Percentiles rank a stretch among this genome's conserved stretches.
Evolutionary conservation across 1,140 invertebrate species (phyloP).

Genomic region (Bombus sibiricus): DNA sequence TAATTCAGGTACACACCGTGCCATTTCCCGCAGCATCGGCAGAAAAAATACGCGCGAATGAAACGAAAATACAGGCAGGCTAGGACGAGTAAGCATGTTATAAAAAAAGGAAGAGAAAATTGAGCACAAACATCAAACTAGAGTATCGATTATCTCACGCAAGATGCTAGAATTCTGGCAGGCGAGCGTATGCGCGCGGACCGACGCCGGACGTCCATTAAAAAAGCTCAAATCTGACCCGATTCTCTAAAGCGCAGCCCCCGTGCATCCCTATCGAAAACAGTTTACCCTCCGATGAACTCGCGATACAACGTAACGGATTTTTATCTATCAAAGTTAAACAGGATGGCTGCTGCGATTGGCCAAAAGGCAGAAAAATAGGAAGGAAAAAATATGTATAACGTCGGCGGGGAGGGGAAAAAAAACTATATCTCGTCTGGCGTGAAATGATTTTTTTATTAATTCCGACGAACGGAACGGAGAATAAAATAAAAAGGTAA

Average conservation of each 20-base stretch:
- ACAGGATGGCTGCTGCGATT: too few relatives aligned
- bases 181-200: neutral
- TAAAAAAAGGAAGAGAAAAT: neutral
- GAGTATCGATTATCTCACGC: conserved; percentile 28
- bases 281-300: conserved; percentile 6
- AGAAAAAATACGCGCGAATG: neutral
- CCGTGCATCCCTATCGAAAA: conserved; percentile 12
- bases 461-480: neutral
- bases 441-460: conserved; percentile 38
- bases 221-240: conserved; percentile 25
- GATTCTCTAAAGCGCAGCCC: neutral
- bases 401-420: accelerated
- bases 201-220: conserved; percentile 6
- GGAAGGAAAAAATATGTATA: neutral
- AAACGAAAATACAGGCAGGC: neutral
- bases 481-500: neutral
- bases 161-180: neutral
- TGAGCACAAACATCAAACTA: neutral
- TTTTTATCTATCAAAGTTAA: conserved; percentile 23
- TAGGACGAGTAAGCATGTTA: too few relatives aligned
- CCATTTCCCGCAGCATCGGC: neutral
- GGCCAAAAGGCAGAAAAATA: neutral
- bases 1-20: neutral
- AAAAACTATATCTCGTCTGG: neutral
- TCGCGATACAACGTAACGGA: neutral